Percentiles rank a stretch among this genome's conserved stretches.
phyloP scores from a whole-genome alignment of 2,888 invertebrate species.

The Ceraclea dissimilis region DNA sequence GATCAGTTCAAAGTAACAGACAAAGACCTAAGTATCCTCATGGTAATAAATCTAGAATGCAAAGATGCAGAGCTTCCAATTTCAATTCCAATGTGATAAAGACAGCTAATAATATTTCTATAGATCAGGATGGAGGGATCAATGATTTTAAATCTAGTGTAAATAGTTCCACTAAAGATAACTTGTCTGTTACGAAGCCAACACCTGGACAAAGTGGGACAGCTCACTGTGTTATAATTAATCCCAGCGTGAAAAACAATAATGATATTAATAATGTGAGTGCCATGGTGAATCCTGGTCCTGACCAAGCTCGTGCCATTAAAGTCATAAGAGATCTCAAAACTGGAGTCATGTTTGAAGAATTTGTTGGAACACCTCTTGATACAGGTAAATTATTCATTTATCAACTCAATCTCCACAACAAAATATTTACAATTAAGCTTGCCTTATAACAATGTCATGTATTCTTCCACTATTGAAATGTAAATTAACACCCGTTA shows the following conservation, averaged over 20 bases:
- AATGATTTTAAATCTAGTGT: slow-evolving; percentile 17
- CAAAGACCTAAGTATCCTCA: slow-evolving; percentile 54
- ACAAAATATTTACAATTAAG: not conserved
- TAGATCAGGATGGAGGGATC: slow-evolving; percentile 20
- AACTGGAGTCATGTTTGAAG: slow-evolving; percentile 44
- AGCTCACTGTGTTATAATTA: slow-evolving; percentile 29
- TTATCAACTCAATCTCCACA: no score
- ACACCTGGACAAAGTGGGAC: slow-evolving; percentile 27
- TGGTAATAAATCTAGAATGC: slow-evolving; percentile 31
- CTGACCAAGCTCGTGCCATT: slow-evolving; percentile 27
- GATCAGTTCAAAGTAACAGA: slow-evolving; percentile 47
- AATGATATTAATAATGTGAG: slow-evolving; percentile 39
- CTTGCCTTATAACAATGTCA: not conserved
- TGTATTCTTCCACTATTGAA: not conserved
- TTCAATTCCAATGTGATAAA: slow-evolving; percentile 20
- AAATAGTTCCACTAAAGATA: slow-evolving; percentile 7
- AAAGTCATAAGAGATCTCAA: slow-evolving; percentile 46
- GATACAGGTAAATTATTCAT: slow-evolving; percentile 29
- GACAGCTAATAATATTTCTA: slow-evolving; percentile 22
- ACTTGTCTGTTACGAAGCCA: slow-evolving; percentile 9
- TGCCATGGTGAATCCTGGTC: slow-evolving; percentile 34
- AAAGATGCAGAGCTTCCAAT: slow-evolving; percentile 21
- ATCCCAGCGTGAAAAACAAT: slow-evolving; percentile 30
- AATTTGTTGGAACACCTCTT: slow-evolving; percentile 28
- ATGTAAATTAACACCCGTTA: not conserved